Evolutionary conservation across 1,140 invertebrate genomes (phyloP).

Genomic region (Sarcophaga peregrina): DNA sequence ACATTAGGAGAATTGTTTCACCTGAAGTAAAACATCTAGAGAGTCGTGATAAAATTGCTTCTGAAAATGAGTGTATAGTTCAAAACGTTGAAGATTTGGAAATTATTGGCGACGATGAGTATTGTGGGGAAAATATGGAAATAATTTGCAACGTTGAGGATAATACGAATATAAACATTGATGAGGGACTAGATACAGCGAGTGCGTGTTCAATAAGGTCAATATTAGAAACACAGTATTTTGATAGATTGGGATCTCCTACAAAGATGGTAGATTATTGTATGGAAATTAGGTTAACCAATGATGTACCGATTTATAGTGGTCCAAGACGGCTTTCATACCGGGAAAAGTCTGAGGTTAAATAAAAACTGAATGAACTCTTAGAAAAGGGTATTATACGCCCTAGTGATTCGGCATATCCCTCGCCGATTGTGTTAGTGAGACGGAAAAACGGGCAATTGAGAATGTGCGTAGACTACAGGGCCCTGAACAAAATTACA

Average conservation of each 20-base stretch:
- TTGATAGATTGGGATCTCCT: conserved; percentile 3
- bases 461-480: neutral
- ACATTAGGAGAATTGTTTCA: neutral
- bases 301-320: too few species aligned
- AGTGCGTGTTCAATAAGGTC: neutral
- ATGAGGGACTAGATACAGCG: neutral
- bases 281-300: too few species aligned
- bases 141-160: neutral
- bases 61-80: neutral
- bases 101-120: neutral
- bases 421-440: conserved; percentile 10
- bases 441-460: conserved; percentile 2
- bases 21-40: neutral
- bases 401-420: conserved; percentile 1
- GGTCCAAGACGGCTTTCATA: too few species aligned
- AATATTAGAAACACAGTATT: neutral
- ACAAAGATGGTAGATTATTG: neutral
- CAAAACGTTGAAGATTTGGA: neutral
- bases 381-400: neutral
- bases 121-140: neutral
- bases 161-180: neutral
- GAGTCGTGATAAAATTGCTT: neutral
- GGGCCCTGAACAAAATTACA: neutral
- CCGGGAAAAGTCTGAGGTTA: too few species aligned
- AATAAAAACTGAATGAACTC: neutral